Percentiles rank a stretch among this genome's conserved stretches.
Conservation (phyloP, 2,797 vertebrate genomes). For the Tragelaphus oryx region DNA sequence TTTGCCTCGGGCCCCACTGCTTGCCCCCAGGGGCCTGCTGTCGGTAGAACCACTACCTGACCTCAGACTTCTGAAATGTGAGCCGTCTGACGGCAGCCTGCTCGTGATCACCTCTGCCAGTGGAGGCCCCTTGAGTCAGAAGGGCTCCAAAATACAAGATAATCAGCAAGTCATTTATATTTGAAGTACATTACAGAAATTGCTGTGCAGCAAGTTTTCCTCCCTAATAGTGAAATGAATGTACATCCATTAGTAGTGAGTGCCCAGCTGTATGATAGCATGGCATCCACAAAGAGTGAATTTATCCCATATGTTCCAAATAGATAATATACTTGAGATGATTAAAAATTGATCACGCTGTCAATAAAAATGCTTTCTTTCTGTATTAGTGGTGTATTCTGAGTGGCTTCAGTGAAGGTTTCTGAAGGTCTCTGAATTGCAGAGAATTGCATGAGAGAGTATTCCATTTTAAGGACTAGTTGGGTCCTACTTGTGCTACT, state of each 20-base stretch:
- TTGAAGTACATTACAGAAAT: background rate
- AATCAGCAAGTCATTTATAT: background rate
- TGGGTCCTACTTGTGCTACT: background rate
- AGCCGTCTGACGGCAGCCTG: background rate
- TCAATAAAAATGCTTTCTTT: background rate
- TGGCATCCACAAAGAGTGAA: background rate
- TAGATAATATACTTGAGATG: background rate
- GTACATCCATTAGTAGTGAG: background rate
- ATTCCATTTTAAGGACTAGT: background rate
- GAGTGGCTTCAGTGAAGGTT: background rate
- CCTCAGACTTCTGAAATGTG: background rate
- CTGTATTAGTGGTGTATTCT: background rate
- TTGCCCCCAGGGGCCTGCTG: background rate
- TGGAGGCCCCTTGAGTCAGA: background rate
- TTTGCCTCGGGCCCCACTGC: background rate
- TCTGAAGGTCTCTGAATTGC: background rate
- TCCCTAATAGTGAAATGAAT: background rate
- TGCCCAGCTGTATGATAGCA: background rate
- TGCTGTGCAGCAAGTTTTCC: background rate
- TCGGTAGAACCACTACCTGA: background rate
- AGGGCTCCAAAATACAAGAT: background rate
- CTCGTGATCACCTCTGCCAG: background rate
- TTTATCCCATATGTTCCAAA: background rate
- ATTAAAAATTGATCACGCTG: conserved; percentile 1
- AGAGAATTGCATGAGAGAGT: background rate